Evolutionary conservation across 2,797 vertebrate genomes (phyloP), one percentile per base, ranked within the genome.

Genomic region (Anguilla anguilla): DNA sequence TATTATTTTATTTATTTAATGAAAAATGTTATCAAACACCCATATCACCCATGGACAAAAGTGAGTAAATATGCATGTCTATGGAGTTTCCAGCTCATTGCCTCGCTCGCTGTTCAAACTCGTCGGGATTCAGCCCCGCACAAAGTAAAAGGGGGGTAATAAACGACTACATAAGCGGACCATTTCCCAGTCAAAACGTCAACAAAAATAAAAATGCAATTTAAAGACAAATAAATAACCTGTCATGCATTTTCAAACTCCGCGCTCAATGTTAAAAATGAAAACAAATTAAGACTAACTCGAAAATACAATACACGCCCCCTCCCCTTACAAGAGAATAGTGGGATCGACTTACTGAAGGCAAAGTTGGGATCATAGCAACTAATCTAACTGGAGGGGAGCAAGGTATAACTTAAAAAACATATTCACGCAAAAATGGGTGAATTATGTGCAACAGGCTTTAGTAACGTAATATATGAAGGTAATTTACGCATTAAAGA

Each of bases 341-440:
- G 51, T 83, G 46, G 79, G 10, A n/a, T 83, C 43, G 79, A 22
- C 79, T 49, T 83, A 83, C 25, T 49, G 39, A 83, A 83, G 79
- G 49, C 79, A 53, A 49, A 49, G 79, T 83, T 28, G 49, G 79
- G 79, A 51, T 49, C 79, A 83, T 83, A 46, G 49, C 79, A 83
- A 51, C 79, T 83, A 83, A 49, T 83, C 3, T 49, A 51, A 49
- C 6, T 51, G 46, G 11, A 28, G 79, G 79, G 79, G 43, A 22
- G 77, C 19, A 15, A 19, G 15, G 55, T 5, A 5, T 11, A 51
- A 53, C 43, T 83, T 51, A n/a, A 0, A 51, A 17, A n/a, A 51
- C 11, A 7, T 53, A 25, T 83, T 51, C 49, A 83, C 35, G 22
- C 5, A n/a, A n/a, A 67, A 67, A 67, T 25, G n/a, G 55, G 15